Evolutionary conservation across 2,113 vertebrate species (phyloP).

Genomic region (Arizona elegans): DNA sequence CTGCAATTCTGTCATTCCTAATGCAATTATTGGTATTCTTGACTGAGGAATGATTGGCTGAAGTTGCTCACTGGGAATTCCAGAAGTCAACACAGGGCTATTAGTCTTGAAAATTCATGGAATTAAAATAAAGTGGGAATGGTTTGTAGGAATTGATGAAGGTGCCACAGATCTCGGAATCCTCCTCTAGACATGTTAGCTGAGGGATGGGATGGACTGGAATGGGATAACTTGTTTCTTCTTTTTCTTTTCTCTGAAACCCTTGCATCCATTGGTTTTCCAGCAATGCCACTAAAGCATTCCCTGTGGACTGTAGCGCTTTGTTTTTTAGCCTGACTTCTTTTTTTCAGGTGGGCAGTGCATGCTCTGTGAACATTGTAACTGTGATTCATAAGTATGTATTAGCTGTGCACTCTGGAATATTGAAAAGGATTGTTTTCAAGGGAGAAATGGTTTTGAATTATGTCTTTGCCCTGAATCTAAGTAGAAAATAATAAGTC

Average conservation of each 20-base stretch:
- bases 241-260: neutral
- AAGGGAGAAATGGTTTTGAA: neutral
- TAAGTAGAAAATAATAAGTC: neutral
- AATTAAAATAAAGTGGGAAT: neutral
- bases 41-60: neutral
- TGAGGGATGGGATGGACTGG: neutral
- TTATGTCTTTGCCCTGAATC: neutral
- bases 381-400: neutral
- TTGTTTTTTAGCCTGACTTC: constrained; percentile 17
- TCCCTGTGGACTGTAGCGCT: neutral
- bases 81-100: neutral
- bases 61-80: neutral
- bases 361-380: neutral
- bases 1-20: neutral
- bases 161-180: neutral
- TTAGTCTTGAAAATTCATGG: neutral
- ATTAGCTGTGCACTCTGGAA: neutral
- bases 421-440: neutral
- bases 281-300: neutral
- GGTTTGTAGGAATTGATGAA: neutral
- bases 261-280: neutral
- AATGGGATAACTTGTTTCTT: neutral
- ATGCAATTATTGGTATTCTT: neutral
- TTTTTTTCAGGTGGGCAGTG: constrained; percentile 8
- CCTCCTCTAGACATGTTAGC: neutral